Conservation (phyloP, 2,113 vertebrate species). For the Malurus elegans region DNA sequence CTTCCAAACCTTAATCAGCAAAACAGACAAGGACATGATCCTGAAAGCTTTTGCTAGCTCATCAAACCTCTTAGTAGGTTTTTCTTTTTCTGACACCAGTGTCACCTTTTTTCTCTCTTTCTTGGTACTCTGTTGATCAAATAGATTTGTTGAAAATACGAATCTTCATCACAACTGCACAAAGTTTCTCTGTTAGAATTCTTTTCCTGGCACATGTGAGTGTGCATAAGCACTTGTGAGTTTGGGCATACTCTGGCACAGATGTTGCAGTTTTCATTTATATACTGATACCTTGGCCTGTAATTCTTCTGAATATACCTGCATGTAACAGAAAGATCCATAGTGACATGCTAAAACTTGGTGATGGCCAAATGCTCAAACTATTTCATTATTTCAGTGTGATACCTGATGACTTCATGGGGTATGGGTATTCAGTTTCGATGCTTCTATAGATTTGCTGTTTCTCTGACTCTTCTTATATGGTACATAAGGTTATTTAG, state of each 20-base stretch:
- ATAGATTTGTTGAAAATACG: neutral
- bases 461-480: neutral
- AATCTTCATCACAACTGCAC: neutral
- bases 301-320: neutral
- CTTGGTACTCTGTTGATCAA: neutral
- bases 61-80: neutral
- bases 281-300: neutral
- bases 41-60: neutral
- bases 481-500: neutral
- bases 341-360: neutral
- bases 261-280: neutral
- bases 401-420: neutral
- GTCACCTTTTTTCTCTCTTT: neutral
- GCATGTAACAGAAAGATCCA: neutral
- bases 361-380: neutral
- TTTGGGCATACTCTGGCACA: neutral
- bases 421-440: neutral
- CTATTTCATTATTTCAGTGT: neutral
- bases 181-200: neutral
- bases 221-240: neutral
- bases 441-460: neutral
- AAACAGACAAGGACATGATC: neutral
- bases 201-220: neutral
- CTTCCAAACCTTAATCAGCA: neutral
- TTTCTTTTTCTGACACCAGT: neutral